Conservation (phyloP, 2,888 invertebrate species). For the Phania funesta region DNA sequence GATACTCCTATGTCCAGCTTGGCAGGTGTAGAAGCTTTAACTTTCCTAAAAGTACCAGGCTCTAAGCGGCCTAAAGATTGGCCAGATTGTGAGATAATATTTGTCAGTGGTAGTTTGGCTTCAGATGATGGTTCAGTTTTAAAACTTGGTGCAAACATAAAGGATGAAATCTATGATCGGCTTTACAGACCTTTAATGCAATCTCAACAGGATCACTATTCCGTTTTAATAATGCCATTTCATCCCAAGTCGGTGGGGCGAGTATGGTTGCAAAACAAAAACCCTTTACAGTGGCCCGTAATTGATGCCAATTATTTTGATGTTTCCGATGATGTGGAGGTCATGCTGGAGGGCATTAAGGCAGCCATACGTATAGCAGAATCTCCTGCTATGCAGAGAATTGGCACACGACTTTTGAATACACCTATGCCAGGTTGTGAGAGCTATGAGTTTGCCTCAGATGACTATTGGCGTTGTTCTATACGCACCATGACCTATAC, state of each 20-base stretch:
- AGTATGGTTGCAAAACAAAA: conserved; percentile 84
- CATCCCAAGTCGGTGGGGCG: conserved; percentile 87
- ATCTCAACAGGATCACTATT: conserved; percentile 82
- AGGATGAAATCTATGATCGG: conserved; percentile 81
- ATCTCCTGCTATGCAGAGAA: conserved; percentile 82
- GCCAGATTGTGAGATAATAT: conserved; percentile 86
- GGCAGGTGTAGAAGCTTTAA: conserved; percentile 83
- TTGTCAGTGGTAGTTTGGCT: conserved; percentile 83
- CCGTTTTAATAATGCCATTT: conserved; percentile 84
- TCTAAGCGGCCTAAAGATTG: conserved; percentile 76
- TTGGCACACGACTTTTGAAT: conserved; percentile 82
- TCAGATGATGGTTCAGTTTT: conserved; percentile 82
- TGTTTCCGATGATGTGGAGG: conserved; percentile 83
- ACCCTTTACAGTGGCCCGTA: conserved; percentile 88
- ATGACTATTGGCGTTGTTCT: conserved; percentile 86
- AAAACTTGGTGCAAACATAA: conserved; percentile 82
- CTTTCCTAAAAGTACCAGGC: conserved; percentile 83
- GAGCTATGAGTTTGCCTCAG: conserved; percentile 81
- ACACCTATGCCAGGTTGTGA: conserved; percentile 82
- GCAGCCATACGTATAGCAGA: conserved; percentile 82
- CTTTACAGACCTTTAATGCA: conserved; percentile 80
- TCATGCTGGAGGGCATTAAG: conserved; percentile 83
- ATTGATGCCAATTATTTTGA: conserved; percentile 90
- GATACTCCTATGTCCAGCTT: conserved; percentile 83
- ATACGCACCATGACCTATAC: conserved; percentile 82